A percentile compares a stretch with the other conserved stretches of the same genome.
phyloP scores from a whole-genome alignment of 2,113 vertebrate genomes.

The Microcebus tavaratra region DNA sequence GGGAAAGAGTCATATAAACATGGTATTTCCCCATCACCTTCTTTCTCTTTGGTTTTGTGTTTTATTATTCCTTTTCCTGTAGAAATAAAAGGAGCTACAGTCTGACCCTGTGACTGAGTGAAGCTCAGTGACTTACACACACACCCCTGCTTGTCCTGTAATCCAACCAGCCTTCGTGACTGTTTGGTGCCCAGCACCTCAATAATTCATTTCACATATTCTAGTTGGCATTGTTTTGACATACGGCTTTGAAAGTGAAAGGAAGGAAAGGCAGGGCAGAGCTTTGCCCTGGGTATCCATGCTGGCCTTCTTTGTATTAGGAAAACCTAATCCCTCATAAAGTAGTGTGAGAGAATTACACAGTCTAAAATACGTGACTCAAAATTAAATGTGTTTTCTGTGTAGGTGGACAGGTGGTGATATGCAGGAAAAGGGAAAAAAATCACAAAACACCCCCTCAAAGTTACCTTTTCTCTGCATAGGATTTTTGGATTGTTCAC shows the following conservation, averaged over 20 bases:
- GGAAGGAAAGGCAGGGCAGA: neutral
- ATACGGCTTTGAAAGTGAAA: conserved; percentile 37
- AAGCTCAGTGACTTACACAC: neutral
- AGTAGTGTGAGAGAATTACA: conserved; percentile 75
- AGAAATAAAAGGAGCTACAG: conserved; percentile 8
- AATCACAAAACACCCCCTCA: conserved; percentile 52
- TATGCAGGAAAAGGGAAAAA: conserved; percentile 45
- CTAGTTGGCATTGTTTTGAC: conserved; percentile 43
- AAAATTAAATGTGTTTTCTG: conserved; percentile 75
- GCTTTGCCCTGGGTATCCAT: neutral
- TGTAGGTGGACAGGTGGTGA: conserved; percentile 77
- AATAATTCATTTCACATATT: conserved; percentile 28
- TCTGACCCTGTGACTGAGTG: conserved; percentile 15
- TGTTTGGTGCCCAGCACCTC: conserved; percentile 45
- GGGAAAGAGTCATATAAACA: neutral
- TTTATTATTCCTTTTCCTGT: conserved; percentile 22
- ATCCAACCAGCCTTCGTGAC: conserved; percentile 45
- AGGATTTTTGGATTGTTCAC: conserved; percentile 51
- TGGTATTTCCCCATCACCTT: neutral
- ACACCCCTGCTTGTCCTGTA: conserved; percentile 49
- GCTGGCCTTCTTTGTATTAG: conserved; percentile 65
- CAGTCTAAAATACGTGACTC: conserved; percentile 72
- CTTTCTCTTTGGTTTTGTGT: neutral
- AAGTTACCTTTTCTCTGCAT: conserved; percentile 49
- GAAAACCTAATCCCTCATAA: conserved; percentile 68